Percentiles rank a stretch among this genome's conserved stretches.
Conservation (phyloP, 2,113 vertebrate genomes). For the Copsychus sechellarum region DNA sequence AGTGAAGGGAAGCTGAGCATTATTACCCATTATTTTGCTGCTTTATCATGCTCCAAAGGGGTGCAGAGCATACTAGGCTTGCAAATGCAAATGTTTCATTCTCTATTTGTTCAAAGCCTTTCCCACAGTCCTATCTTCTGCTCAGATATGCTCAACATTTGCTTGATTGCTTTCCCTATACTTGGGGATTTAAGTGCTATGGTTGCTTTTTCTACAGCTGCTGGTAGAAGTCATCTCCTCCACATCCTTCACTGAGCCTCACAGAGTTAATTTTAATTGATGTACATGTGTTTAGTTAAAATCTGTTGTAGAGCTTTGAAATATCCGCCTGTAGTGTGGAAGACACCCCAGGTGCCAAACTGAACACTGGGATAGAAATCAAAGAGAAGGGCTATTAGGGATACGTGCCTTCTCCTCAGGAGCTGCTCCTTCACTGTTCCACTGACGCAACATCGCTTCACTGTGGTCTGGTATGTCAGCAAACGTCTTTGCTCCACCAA, state of each 20-base stretch:
- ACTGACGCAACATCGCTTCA: slow-evolving; percentile 67
- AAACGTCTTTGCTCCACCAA: background rate
- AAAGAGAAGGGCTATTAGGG: background rate
- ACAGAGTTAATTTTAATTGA: background rate
- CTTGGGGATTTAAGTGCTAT: background rate
- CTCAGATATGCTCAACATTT: background rate
- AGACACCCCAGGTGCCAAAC: background rate
- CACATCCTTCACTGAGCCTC: background rate
- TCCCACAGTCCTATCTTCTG: background rate
- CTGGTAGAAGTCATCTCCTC: background rate
- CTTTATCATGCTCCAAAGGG: background rate
- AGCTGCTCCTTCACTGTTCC: slow-evolving; percentile 79
- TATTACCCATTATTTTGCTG: background rate
- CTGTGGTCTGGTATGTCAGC: slow-evolving; percentile 65
- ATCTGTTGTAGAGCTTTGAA: background rate
- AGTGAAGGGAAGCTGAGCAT: background rate
- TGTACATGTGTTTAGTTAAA: background rate
- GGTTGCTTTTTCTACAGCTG: background rate
- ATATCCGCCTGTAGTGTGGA: background rate
- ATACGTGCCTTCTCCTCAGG: slow-evolving; percentile 75
- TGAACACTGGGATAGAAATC: background rate
- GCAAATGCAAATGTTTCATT: background rate
- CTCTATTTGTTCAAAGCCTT: background rate
- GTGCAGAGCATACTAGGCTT: background rate
- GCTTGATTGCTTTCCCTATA: background rate